A percentile compares a stretch with the other conserved stretches of the same genome.
Conservation (phyloP, 37 sponge, comb jelly and placozoan genomes). For the Cliona cf. orientalis region DNA sequence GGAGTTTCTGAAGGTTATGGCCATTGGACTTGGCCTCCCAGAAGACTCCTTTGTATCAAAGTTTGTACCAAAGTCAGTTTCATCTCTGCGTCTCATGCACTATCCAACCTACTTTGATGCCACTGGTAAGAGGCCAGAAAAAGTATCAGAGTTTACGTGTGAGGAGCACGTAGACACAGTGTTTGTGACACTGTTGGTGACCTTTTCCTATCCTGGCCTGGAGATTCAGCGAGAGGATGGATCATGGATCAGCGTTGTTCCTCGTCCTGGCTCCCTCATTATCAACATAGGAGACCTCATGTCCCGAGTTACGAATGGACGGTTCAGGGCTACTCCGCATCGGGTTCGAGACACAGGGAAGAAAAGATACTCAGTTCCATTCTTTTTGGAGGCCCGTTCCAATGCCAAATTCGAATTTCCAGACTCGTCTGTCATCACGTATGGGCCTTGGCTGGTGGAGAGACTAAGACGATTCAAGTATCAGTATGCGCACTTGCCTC, state of each 20-base stretch:
- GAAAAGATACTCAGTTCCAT: constrained; percentile 58
- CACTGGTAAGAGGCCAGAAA: background rate
- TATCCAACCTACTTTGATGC: constrained; percentile 26
- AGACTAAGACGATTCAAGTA: constrained; percentile 1
- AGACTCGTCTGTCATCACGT: constrained; percentile 4
- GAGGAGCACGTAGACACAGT: constrained; percentile 46
- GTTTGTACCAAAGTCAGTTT: constrained; percentile 42
- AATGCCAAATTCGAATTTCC: constrained; percentile 53
- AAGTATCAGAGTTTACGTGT: constrained; percentile 32
- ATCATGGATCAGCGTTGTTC: constrained; percentile 29
- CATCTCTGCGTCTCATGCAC: constrained; percentile 56
- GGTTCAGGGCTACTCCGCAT: constrained; percentile 63
- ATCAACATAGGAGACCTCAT: constrained; percentile 56
- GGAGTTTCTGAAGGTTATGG: constrained; percentile 28
- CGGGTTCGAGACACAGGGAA: constrained; percentile 49
- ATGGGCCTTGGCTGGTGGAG: constrained; percentile 43
- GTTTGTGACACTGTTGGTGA: constrained; percentile 59
- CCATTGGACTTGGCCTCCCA: constrained; percentile 34
- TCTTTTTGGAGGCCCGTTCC: constrained; percentile 59
- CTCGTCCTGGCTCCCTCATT: constrained; percentile 49
- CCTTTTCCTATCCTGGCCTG: constrained; percentile 44
- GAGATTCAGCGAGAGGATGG: constrained; percentile 36
- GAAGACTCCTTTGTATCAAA: constrained; percentile 28
- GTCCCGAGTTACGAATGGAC: constrained; percentile 33
- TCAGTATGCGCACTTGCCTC: background rate